These are phyloP conservation scores for Uria lomvia DNA, from an alignment of 2,113 vertebrate species.

Conservation along the genomic window DNA sequence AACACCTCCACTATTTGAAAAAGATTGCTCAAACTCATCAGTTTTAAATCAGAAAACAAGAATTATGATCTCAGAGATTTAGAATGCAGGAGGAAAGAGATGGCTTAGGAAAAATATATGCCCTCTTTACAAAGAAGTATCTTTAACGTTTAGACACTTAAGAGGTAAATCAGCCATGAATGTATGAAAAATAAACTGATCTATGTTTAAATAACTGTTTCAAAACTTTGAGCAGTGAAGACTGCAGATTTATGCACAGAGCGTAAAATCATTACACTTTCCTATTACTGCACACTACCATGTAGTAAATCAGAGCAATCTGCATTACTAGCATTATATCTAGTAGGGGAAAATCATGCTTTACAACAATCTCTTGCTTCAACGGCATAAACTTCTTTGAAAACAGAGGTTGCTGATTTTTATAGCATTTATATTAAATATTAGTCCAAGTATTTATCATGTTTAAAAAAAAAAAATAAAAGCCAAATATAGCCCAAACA, in stretches of 20 bases:
- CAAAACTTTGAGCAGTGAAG: not conserved
- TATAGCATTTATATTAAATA: not conserved
- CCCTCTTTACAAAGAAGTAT: not conserved
- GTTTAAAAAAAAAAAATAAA: not conserved
- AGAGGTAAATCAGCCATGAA: slow-evolving; percentile 1
- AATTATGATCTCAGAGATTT: not conserved
- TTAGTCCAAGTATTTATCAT: not conserved
- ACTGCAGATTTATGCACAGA: not conserved
- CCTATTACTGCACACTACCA: not conserved
- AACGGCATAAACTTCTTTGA: not conserved
- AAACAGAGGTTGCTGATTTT: not conserved
- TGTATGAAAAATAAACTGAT: not conserved
- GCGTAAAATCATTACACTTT: not conserved
- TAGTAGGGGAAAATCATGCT: not conserved
- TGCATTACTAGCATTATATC: not conserved
- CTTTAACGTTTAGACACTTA: not conserved
- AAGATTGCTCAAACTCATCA: not conserved
- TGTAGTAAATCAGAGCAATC: not conserved
- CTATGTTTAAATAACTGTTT: not conserved
- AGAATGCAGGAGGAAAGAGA: not conserved
- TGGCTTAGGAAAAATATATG: not conserved
- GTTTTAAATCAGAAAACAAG: not conserved
- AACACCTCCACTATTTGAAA: not conserved
- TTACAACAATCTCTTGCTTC: not conserved
- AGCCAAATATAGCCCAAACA: not conserved